Conservation (phyloP, 2,113 vertebrate genomes). For the Mesembrinibis cayennensis region DNA sequence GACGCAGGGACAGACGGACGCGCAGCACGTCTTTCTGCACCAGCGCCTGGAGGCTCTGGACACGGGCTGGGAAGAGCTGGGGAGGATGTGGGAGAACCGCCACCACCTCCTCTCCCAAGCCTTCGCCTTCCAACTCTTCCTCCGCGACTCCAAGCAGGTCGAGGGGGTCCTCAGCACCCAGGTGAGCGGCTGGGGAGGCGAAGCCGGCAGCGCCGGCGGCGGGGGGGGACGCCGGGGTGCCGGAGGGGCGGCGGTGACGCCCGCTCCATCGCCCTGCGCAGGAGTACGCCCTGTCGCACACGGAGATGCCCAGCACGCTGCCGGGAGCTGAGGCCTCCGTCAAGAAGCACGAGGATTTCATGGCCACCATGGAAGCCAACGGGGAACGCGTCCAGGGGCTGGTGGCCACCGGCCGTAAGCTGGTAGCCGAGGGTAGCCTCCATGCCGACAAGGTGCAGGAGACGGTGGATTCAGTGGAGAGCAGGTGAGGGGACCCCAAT, state of each 20-base stretch:
- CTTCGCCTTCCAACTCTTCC: constrained; percentile 89
- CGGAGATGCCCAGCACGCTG: constrained; percentile 89
- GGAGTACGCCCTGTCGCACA: constrained; percentile 92
- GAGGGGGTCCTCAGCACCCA: constrained; percentile 92
- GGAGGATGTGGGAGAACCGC: constrained; percentile 92
- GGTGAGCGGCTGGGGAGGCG: constrained; percentile 66
- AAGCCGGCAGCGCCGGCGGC: too few species aligned
- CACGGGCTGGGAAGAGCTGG: constrained; percentile 91
- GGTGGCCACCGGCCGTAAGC: constrained; percentile 84
- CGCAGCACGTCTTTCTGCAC: constrained; percentile 88
- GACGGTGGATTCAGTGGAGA: constrained; percentile 90
- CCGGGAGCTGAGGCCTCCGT: constrained; percentile 89
- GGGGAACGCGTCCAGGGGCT: constrained; percentile 88
- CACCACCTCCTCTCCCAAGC: constrained; percentile 88
- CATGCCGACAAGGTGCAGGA: constrained; percentile 90
- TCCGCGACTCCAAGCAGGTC: constrained; percentile 90
- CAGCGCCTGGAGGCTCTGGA: constrained; percentile 91
- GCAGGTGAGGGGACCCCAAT: constrained; percentile 72
- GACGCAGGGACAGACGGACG: constrained; percentile 86
- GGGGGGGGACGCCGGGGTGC: neutral
- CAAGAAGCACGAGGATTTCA: constrained; percentile 91
- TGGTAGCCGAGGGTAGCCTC: constrained; percentile 83
- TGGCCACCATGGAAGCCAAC: constrained; percentile 91
- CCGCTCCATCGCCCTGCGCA: neutral
- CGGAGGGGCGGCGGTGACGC: neutral